These are phyloP conservation scores for Phalanger gymnotis DNA, from an alignment of 2,797 vertebrate genomes.

Conservation along the genomic window DNA sequence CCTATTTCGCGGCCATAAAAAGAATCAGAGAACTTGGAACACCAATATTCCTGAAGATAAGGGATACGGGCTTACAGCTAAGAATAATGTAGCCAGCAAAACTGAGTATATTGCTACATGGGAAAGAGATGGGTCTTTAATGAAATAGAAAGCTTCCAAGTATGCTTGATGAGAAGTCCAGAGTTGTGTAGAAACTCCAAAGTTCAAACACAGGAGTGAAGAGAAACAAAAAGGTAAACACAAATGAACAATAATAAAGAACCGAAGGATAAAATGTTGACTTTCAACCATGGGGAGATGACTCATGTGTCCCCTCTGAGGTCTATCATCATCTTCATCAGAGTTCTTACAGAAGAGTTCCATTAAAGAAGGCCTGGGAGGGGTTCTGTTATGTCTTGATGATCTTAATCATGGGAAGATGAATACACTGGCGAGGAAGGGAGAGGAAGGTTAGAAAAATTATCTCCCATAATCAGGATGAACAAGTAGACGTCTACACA, in stretches of 20 bases:
- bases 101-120: neutral
- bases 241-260: neutral
- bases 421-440: neutral
- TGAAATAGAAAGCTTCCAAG: neutral
- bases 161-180: neutral
- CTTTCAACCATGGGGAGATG: neutral
- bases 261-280: neutral
- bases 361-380: neutral
- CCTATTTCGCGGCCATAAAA: neutral
- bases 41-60: neutral
- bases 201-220: neutral
- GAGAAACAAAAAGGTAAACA: neutral
- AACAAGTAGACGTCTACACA: neutral
- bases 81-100: neutral
- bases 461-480: neutral
- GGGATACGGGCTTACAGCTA: neutral
- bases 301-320: neutral
- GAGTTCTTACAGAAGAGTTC: neutral
- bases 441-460: neutral
- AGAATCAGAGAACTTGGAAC: neutral
- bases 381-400: neutral
- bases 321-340: neutral
- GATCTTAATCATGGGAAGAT: neutral
- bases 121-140: neutral
- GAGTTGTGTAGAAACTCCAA: neutral